A percentile compares a stretch with the other conserved stretches of the same genome.
Evolutionary conservation across 2,888 invertebrate species (phyloP).

Genomic region (Perizoma affinitatum): DNA sequence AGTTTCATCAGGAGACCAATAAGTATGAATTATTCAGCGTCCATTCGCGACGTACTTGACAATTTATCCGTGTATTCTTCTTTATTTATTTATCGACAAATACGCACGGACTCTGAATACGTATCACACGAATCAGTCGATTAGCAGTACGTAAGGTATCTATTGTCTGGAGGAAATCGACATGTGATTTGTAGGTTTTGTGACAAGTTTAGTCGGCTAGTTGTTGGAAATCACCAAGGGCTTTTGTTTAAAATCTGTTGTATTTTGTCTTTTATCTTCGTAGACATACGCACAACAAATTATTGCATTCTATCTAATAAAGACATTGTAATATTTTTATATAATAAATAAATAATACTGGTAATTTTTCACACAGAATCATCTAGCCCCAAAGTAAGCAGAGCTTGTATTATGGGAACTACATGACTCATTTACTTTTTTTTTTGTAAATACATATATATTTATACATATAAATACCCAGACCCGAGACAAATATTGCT

Average conservation of each 20-base stretch:
- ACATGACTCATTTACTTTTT: too few relatives aligned
- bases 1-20: constrained; percentile 14
- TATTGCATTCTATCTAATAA: too few relatives aligned
- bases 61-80: constrained; percentile 41
- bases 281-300: too few relatives aligned
- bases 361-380: too few relatives aligned
- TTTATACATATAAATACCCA: too few relatives aligned
- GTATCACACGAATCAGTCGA: constrained; percentile 18
- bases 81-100: constrained; percentile 50
- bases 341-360: too few relatives aligned
- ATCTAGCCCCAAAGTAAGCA: too few relatives aligned
- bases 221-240: constrained; percentile 2
- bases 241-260: background rate
- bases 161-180: constrained; percentile 28
- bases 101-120: constrained; percentile 41
- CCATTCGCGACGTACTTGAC: constrained; percentile 35
- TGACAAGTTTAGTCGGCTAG: constrained; percentile 15
- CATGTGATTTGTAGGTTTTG: constrained; percentile 17
- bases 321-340: too few relatives aligned
- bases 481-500: too few relatives aligned
- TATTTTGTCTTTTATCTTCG: too few relatives aligned
- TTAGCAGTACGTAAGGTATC: constrained; percentile 8
- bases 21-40: constrained; percentile 46
- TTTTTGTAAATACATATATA: too few relatives aligned
- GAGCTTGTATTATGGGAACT: too few relatives aligned